Base-by-base conservation (phyloP, 1,140 invertebrate species). In the Drosophila santomea region DNA sequence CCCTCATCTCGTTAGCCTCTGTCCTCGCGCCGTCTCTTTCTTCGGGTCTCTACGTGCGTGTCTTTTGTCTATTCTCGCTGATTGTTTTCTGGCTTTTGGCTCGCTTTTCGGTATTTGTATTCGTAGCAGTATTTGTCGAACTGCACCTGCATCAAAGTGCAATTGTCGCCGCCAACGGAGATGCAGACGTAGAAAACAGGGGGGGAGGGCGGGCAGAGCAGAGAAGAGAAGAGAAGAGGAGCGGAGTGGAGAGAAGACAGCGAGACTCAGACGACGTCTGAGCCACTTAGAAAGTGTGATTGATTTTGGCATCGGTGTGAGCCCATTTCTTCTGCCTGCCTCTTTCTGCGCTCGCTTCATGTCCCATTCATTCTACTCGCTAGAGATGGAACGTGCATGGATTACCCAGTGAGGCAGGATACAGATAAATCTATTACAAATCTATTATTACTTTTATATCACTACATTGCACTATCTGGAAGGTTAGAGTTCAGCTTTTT, bases 271-370 rank as follows among this genome's bases (percentile, higher is more conserved):
- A 58, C 69, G 47, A 60, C 55, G 74, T 61, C 57, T 68, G 62
- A 58, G 67, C 62, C 85, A 85, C 80, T 89, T 89, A 85, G 89
- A 91, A 91, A 91, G 84, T 91, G 80, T 90, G 84, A 91, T 91
- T 91, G 84, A 91, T 91, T 90, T 81, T 91, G 84, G 78, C 78
- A 85, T 78, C 64, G 74, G 50, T 69, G 64, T 82, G 86, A 83
- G 67, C 75, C 69, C 68, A 79, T 90, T 90, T 82, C 78, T 72
- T 74, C 71, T 54, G 62, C 61, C 36, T 28, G 14, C 14, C 64
- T 68, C 64, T 68, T 68, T 68, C 47, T 68, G 64, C 47, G 60
- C 38, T 68, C 20, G 25, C 68, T 48, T 48, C 20, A 69, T 69
- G 68, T 74, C 54, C 52, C 75, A 77, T 73, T 74, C 81, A 78